Base-by-base conservation (phyloP, 2,888 invertebrate genomes). In the Cryptosula pallasiana region DNA sequence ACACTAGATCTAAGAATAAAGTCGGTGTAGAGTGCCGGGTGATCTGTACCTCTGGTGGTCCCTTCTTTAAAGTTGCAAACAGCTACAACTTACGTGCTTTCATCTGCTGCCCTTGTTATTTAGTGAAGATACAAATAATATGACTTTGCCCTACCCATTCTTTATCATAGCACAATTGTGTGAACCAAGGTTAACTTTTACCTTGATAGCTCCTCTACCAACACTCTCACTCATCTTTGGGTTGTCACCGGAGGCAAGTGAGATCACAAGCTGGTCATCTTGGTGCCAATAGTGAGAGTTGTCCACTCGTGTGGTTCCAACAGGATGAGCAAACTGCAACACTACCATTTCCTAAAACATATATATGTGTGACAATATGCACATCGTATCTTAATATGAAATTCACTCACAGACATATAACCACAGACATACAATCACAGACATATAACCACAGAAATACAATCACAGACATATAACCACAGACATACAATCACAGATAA, bases 271-370 rank as follows among this genome's bases (percentile, higher is more conserved):
- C 63, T 63, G 63, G 77, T 83, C 82, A 74, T 82, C 82, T 23
- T 74, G 73, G 71, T 83, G 1, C 77, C 63, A 69, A 85, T 82
- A 71, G 78, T 79, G 27, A 85, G 79, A 34, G 74, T 75, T 57
- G 82, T 78, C 3, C 76, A 73, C 29, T 76, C 74, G 13, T 83
- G 83, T 32, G 77, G 73, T 73, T 82, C 82, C 29, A 84, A 83
- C 80, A n/a, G 85, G 84, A 20, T 82, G 79, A 72, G 77, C 78
- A 45, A 85, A 77, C 63, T 77, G 76, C 27, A 85, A 74, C 1
- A 76, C 75, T 34, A 85, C 78, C 0, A 77, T 77, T 75, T 85
- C 84, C 13, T 74, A 70, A 5, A 5, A 45, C 20, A 45, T 45
- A 45, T n/a, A n/a, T n/a, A n/a, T n/a, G n/a, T n/a, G n/a, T n/a